Conservation (phyloP, 2,888 invertebrate species). For the Cetonia aurata region DNA sequence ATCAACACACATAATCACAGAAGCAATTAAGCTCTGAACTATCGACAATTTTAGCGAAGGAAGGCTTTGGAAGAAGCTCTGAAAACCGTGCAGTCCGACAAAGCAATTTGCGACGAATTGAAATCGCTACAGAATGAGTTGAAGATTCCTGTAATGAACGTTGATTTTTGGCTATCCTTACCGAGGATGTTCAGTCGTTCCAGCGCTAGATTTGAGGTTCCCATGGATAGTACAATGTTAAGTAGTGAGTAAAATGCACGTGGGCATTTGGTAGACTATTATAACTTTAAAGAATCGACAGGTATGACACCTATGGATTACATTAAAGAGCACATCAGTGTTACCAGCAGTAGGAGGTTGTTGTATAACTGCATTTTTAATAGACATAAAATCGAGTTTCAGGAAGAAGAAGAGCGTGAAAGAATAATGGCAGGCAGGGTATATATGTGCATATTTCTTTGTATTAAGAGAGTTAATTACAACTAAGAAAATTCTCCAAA, state of each 20-base stretch:
- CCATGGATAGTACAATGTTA: constrained; percentile 74
- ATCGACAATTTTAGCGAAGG: constrained; percentile 67
- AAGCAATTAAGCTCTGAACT: neutral
- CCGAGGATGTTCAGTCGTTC: constrained; percentile 83
- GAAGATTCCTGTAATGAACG: constrained; percentile 68
- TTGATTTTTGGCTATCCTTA: constrained; percentile 74
- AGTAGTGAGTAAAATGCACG: constrained; percentile 61
- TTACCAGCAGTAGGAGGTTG: constrained; percentile 72
- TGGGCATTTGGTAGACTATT: neutral
- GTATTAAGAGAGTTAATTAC: neutral
- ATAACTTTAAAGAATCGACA: constrained; percentile 56
- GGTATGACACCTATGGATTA: constrained; percentile 80
- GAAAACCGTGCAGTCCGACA: constrained; percentile 63
- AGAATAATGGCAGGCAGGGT: constrained; percentile 68
- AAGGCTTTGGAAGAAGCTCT: constrained; percentile 79
- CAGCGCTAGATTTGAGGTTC: constrained; percentile 81
- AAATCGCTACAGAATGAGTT: constrained; percentile 68
- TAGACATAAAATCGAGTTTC: constrained; percentile 59
- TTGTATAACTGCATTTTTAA: constrained; percentile 72
- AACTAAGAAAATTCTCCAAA: too few relatives aligned
- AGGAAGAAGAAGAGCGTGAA: constrained; percentile 59
- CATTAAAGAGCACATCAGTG: constrained; percentile 75
- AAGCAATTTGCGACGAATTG: constrained; percentile 68
- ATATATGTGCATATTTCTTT: constrained; percentile 26
- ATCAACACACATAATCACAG: neutral